phyloP scores from a whole-genome alignment of 2,113 vertebrate genomes.

The Irena cyanogastra region DNA sequence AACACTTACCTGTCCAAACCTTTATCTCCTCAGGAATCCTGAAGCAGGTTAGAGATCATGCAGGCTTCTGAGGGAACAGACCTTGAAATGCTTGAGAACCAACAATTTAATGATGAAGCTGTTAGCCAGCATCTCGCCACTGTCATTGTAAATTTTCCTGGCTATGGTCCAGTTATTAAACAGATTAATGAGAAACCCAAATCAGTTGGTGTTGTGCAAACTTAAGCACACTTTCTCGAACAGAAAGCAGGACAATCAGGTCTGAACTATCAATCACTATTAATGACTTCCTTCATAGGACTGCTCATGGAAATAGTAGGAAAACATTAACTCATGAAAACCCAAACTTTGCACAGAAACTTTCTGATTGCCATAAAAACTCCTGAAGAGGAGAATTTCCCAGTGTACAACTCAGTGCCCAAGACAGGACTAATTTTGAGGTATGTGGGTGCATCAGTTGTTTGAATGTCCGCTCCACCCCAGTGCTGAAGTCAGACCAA shows the following conservation, averaged over 20 bases:
- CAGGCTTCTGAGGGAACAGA: not conserved
- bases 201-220: not conserved
- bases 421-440: not conserved
- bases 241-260: not conserved
- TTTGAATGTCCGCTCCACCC: not conserved
- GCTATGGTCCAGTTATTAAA: not conserved
- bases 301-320: not conserved
- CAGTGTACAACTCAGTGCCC: not conserved
- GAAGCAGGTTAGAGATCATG: not conserved
- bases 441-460: no score
- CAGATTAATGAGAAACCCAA: not conserved
- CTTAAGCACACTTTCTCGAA: not conserved
- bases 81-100: not conserved
- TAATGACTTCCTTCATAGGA: not conserved
- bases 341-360: not conserved
- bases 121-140: not conserved
- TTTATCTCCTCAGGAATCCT: not conserved
- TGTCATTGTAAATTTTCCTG: not conserved
- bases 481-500: not conserved
- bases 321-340: not conserved
- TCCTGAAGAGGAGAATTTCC: not conserved
- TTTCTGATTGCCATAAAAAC: not conserved
- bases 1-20: not conserved
- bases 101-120: not conserved
- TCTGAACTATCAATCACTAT: not conserved